Evolutionary conservation across 2,888 invertebrate genomes (phyloP), one percentile per base, ranked within the genome.

Genomic region (Acanthosepion pharaonis): DNA sequence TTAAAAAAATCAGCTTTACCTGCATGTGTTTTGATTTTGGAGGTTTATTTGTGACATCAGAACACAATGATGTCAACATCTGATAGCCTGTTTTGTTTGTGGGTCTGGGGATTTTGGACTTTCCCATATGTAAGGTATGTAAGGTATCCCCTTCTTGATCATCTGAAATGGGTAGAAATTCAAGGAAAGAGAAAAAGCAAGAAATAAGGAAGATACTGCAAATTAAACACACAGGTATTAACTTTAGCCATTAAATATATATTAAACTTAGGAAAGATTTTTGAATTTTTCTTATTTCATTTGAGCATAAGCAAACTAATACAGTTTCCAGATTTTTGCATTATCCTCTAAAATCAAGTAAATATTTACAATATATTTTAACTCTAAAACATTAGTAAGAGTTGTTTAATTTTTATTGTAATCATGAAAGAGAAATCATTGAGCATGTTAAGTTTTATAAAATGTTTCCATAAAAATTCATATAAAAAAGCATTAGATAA

Each of bases 1-100:
- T 23, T 78, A 18, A n/a, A 59, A 59, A n/a, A 78, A 78, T 78
- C 15, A 78, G 28, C 42, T 18, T 64, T 94, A 94, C 94, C 94
- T 94, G 94, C 59, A 94, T 94, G 25, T 94, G 94, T 48, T 94
- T 94, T 55, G 94, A 94, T 94, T 94, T 94, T 23, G 64, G 59
- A 55, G 94, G 94, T 48, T 94, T 94, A 48, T 94, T 94, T 33
- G 94, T 94, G 53, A 94, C 94, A 28, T 94, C 94, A 55, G 94
- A 94, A 64, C 94, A 94, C 94, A 94, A 94, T 42, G 94, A 94
- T 55, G 59, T 94, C 55, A 94, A 11, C 94, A 94, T 64, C 33
- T 94, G 94, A 64, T 94, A 94, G 33, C 94, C 94, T 18, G 94
- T 94, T 55, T 94, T 94, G 48, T 64, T 64, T 25, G 94, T 94